Evolutionary conservation across 2,888 invertebrate genomes (phyloP).

Genomic region (Chelonus formosanus): DNA sequence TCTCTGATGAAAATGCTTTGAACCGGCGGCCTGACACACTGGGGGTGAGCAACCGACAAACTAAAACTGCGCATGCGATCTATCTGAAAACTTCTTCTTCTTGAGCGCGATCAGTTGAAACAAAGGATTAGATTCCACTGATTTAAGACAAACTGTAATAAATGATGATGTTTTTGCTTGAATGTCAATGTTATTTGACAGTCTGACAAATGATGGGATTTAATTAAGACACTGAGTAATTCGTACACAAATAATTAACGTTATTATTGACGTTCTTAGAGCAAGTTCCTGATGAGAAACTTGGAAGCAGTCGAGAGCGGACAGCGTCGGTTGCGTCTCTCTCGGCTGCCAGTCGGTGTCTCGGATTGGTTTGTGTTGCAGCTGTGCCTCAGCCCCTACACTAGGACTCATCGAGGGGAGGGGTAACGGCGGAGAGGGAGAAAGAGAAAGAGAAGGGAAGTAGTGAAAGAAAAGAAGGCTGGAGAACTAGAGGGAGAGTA

Average conservation of each 20-base stretch:
- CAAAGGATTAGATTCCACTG: slow-evolving; percentile 11
- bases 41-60: slow-evolving; percentile 25
- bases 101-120: slow-evolving; percentile 20
- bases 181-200: background rate
- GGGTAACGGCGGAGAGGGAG: background rate
- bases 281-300: too few species aligned
- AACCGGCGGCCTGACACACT: slow-evolving; percentile 5
- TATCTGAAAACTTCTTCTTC: slow-evolving; percentile 4
- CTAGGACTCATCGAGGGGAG: slow-evolving; percentile 14
- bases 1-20: background rate
- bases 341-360: slow-evolving; percentile 14
- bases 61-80: slow-evolving; percentile 26
- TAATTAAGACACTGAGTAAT: too few species aligned
- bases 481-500: slow-evolving; percentile 28
- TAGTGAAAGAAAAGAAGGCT: slow-evolving; percentile 24
- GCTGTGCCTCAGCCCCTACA: slow-evolving; percentile 24
- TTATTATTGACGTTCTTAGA: background rate
- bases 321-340: slow-evolving; percentile 24
- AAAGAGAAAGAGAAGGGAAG: slow-evolving; percentile 20
- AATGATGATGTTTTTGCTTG: background rate
- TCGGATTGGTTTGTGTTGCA: slow-evolving; percentile 19
- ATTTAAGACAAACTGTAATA: too few species aligned
- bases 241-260: background rate
- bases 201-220: too few species aligned
- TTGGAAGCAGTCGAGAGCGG: background rate